These are phyloP conservation scores for Serranus cabrilla DNA, from an alignment of 2,797 vertebrate species.

Conservation along the genomic window DNA sequence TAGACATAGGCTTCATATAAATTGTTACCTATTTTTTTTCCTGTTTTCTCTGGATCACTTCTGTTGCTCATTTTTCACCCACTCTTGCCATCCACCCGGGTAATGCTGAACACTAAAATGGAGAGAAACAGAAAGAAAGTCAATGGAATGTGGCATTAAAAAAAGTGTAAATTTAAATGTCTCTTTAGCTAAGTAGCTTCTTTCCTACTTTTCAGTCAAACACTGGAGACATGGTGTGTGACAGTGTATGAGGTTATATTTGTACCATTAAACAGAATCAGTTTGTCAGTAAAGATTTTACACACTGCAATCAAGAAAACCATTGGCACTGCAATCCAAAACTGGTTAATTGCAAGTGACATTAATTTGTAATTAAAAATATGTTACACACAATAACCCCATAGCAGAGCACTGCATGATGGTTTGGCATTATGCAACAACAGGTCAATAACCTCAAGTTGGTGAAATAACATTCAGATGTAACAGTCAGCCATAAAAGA, in stretches of 20 bases:
- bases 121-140: slow-evolving; percentile 6
- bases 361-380: no score
- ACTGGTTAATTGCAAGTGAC: no score
- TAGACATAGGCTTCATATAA: no score
- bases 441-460: slow-evolving; percentile 20
- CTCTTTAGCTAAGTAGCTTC: not conserved
- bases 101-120: slow-evolving; percentile 90
- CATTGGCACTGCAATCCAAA: no score
- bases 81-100: slow-evolving; percentile 93
- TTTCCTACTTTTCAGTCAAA: not conserved
- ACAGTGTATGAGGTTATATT: not conserved
- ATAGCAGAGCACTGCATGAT: slow-evolving; percentile 12
- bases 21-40: not conserved
- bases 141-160: slow-evolving; percentile 28
- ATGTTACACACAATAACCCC: no score
- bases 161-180: not conserved
- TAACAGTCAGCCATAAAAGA: slow-evolving; percentile 6
- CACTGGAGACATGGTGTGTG: not conserved
- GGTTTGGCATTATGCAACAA: slow-evolving; percentile 16
- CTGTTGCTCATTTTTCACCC: slow-evolving; percentile 86
- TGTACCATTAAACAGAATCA: no score
- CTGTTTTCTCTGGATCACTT: slow-evolving; percentile 48
- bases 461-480: slow-evolving; percentile 3
- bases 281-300: no score
- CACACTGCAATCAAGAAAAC: no score